A percentile compares a stretch with the other conserved stretches of the same genome.
Evolutionary conservation across 2,888 invertebrate genomes (phyloP).

Genomic region (Lissonota sp.): DNA sequence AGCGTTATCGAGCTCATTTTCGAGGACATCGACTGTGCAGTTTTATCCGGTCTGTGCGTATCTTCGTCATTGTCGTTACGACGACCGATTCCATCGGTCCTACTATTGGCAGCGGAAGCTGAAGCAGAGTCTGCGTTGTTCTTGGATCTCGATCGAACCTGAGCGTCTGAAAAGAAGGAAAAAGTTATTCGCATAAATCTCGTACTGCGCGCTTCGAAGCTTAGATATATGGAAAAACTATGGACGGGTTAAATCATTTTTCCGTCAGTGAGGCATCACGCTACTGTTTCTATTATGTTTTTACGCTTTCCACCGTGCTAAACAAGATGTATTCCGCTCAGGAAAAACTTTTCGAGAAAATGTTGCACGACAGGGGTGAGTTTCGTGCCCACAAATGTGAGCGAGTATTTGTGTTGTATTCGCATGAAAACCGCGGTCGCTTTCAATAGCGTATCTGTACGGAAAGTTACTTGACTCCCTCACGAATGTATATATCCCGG

Average conservation of each 20-base stretch:
- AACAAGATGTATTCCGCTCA: neutral
- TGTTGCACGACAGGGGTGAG: constrained; percentile 13
- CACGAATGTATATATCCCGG: constrained; percentile 39
- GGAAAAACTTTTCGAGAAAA: constrained; percentile 28
- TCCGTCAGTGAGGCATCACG: neutral
- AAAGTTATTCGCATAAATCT: constrained; percentile 10
- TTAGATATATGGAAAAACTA: constrained; percentile 28
- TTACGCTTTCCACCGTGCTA: constrained; percentile 2
- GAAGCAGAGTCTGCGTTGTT: constrained; percentile 65
- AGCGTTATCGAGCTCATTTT: constrained; percentile 65
- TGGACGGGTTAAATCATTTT: constrained; percentile 29
- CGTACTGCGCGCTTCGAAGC: neutral
- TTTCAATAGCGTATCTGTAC: neutral
- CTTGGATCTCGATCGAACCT: constrained; percentile 65
- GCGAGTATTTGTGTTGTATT: neutral
- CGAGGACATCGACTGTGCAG: constrained; percentile 80
- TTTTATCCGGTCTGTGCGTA: constrained; percentile 76
- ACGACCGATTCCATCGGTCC: constrained; percentile 65
- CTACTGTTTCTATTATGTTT: constrained; percentile 44
- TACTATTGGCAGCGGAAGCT: constrained; percentile 56
- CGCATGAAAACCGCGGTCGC: neutral
- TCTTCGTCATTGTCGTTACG: constrained; percentile 66
- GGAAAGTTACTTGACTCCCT: neutral
- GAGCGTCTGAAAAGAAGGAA: constrained; percentile 62
- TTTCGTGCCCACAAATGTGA: constrained; percentile 7